Evolutionary conservation across 2,888 invertebrate genomes (phyloP).

Genomic region (Dusona sp.): DNA sequence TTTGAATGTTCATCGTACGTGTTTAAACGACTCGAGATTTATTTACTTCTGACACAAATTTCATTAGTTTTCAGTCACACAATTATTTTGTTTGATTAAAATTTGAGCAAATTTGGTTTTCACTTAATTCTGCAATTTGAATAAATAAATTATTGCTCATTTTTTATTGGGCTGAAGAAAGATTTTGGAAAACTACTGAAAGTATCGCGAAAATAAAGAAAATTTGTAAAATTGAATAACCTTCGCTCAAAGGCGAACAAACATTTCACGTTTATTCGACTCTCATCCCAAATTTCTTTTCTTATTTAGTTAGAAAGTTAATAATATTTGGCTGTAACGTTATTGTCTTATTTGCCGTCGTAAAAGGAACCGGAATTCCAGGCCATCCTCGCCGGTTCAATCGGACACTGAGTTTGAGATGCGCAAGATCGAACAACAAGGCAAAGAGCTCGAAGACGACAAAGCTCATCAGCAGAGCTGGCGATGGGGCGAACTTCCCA

Average conservation of each 20-base stretch:
- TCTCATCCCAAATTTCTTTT: not conserved
- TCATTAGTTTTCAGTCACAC: not conserved
- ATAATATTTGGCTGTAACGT: not conserved
- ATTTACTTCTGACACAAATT: not conserved
- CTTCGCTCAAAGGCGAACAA: not conserved
- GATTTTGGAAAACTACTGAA: too few relatives aligned
- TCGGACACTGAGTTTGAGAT: constrained; percentile 98
- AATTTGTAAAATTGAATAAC: not conserved
- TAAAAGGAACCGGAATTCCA: constrained; percentile 86
- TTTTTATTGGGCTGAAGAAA: too few relatives aligned
- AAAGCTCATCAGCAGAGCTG: constrained; percentile 88
- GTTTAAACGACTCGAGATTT: not conserved
- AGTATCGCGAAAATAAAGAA: not conserved
- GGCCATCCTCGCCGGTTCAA: constrained; percentile 94
- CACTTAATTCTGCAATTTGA: too few relatives aligned
- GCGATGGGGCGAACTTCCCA: constrained; percentile 96
- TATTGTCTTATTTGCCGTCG: constrained; percentile 32
- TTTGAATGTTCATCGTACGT: not conserved
- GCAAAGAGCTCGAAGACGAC: constrained; percentile 81
- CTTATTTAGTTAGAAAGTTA: not conserved
- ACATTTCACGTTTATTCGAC: not conserved
- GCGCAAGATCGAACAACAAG: constrained; percentile 85
- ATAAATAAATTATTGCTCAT: too few relatives aligned
- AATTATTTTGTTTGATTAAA: too few relatives aligned
- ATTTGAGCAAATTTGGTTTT: too few relatives aligned